These are phyloP conservation scores for Synergus laeviventris DNA, from an alignment of 2,888 invertebrate genomes.

Conservation along the genomic window DNA sequence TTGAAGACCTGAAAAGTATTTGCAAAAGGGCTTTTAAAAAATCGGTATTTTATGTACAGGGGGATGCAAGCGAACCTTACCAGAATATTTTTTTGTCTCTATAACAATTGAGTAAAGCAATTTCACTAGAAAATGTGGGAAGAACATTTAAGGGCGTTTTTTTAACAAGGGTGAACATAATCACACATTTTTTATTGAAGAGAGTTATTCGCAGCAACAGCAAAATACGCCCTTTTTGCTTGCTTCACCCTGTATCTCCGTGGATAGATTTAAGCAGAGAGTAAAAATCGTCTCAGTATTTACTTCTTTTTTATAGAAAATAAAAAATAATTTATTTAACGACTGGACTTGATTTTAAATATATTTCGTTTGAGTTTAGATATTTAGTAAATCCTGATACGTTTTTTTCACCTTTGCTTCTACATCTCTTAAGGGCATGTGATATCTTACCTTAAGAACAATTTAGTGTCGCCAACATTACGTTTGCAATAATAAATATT, in stretches of 20 bases:
- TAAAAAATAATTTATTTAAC: background rate
- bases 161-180: background rate
- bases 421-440: background rate
- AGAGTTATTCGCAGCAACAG: slow-evolving; percentile 11
- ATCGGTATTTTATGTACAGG: slow-evolving; percentile 23
- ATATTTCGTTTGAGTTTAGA: background rate
- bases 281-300: slow-evolving; percentile 33
- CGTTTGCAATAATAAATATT: too few relatives aligned
- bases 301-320: background rate
- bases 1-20: slow-evolving; percentile 1
- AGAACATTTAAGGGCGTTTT: slow-evolving; percentile 26
- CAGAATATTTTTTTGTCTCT: slow-evolving; percentile 17
- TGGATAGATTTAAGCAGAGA: slow-evolving; percentile 27
- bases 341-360: background rate
- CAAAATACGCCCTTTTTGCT: slow-evolving; percentile 33
- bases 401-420: background rate
- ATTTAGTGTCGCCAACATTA: too few relatives aligned
- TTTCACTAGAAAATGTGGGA: slow-evolving; percentile 27
- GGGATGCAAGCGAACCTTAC: slow-evolving; percentile 35
- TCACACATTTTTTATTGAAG: slow-evolving; percentile 11
- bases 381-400: background rate
- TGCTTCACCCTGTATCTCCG: slow-evolving; percentile 35
- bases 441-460: too few relatives aligned
- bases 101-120: background rate
- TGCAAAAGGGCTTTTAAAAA: slow-evolving; percentile 16